Conservation (phyloP, 1,140 invertebrate genomes). For the Conus ventricosus region DNA sequence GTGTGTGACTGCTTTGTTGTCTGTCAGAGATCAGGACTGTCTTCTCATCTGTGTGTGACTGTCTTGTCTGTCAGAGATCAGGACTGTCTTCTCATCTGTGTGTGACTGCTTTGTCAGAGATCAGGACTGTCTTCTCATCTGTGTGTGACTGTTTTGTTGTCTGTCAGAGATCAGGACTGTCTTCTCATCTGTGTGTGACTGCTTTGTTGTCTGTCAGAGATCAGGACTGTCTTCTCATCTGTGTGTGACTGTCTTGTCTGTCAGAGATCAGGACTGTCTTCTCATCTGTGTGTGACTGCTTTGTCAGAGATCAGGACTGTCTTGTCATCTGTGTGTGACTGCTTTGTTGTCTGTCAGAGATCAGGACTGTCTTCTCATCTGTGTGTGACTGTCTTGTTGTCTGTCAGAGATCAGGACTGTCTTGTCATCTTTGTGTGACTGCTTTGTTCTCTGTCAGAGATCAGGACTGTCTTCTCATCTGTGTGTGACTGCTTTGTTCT, state of each 20-base stretch:
- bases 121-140: conserved; percentile 77
- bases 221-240: conserved; percentile 77
- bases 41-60: not conserved
- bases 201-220: conserved; percentile 78
- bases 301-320: conserved; percentile 82
- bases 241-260: conserved; percentile 29
- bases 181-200: not conserved
- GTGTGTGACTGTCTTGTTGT: no score
- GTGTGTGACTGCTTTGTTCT: no score
- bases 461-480: no score
- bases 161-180: conserved; percentile 82
- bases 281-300: not conserved
- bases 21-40: no score
- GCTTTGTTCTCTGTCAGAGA: no score
- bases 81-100: conserved; percentile 72
- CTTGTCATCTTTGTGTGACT: no score
- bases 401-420: no score
- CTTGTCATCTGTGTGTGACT: not conserved
- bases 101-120: conserved; percentile 78
- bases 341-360: conserved; percentile 78
- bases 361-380: conserved; percentile 77
- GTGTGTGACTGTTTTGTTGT: conserved; percentile 7
- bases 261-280: conserved; percentile 82
- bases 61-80: conserved; percentile 80
- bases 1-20: no score